Base-by-base conservation (phyloP, 2,888 invertebrate species). In the Mechanitis messenoides region DNA sequence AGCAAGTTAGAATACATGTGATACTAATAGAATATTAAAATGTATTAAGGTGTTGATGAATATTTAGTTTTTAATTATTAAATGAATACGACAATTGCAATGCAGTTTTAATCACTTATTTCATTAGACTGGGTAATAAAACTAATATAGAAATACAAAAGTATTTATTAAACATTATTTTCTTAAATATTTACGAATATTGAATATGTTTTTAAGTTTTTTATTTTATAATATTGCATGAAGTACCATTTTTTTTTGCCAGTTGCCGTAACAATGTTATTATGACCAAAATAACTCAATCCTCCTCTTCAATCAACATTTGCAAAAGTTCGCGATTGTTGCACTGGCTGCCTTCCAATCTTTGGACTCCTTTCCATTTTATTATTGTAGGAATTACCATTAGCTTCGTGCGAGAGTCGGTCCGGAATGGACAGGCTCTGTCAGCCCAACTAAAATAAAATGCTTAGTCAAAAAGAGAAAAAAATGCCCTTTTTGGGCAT, bases 361-460 rank as follows among this genome's bases (percentile, higher is more conserved):
- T 92, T 76, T 96, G 94, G 0, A 94, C 94, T 5, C 93, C 92
- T 61, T 94, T 93, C 95, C 95, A 96, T 72, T 92, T 92, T 50
- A 95, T 81, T 20, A 98, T 80, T 0, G 97, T 97, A 1, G 98
- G 97, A 53, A 98, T 91, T 57, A 95, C 94, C 78, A 94, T 93
- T 59, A 98, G 84, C 69, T 91, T 92, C 0, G 94, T 92, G 54
- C 92, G 91, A 46, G 91, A 77, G 77, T 97, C 94, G 60, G 93
- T 96, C 62, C 97, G 92, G 83, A 97, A 98, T 1, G 94, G 93
- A 77, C 95, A 95, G 12, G 93, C 92, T 59, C 91, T 91, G 80
- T 96, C 93, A 83, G 95, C 97, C 97, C 97, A 98, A 67, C 96
- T 96, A 77, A 91, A 84, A 69, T n/a, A 47, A 53, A 33, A 11